phyloP scores from a whole-genome alignment of 2,113 vertebrate genomes.

The Fukomys damarensis region DNA sequence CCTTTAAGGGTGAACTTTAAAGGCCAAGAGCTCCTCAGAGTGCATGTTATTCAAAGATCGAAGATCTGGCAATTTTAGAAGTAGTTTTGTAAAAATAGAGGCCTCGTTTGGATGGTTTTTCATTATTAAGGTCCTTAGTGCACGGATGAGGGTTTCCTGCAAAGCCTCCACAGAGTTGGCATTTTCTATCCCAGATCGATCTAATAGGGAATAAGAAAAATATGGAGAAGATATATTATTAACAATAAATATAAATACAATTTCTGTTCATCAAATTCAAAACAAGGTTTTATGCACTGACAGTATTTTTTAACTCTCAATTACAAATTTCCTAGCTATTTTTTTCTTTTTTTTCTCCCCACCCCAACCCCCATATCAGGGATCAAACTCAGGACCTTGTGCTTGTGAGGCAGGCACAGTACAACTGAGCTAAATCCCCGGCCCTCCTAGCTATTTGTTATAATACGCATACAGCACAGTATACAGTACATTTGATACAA shows the following conservation, averaged over 20 bases:
- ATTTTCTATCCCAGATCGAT: constrained; percentile 97
- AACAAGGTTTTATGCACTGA: constrained; percentile 8
- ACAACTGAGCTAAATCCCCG: too few relatives aligned
- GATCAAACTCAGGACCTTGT: too few relatives aligned
- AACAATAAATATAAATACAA: background rate
- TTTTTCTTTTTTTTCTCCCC: too few relatives aligned
- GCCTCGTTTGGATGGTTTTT: constrained; percentile 95
- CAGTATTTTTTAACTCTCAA: background rate
- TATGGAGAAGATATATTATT: background rate
- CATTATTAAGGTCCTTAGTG: constrained; percentile 95
- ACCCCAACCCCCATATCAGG: too few relatives aligned
- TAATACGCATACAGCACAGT: background rate
- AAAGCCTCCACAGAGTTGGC: constrained; percentile 94
- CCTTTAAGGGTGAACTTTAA: constrained; percentile 96
- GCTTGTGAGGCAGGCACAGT: too few relatives aligned
- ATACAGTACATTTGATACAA: background rate
- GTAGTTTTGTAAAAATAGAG: constrained; percentile 97
- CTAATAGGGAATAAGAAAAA: constrained; percentile 82
- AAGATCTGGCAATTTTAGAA: constrained; percentile 97
- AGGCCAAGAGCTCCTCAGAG: constrained; percentile 98
- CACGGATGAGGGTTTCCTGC: constrained; percentile 97
- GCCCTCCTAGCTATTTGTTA: background rate
- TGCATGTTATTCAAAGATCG: constrained; percentile 99
- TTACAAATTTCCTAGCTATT: background rate
- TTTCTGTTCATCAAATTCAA: constrained; percentile 36